Evolutionary conservation across 2,888 invertebrate species (phyloP).

Genomic region (Drosophila neotestacea): DNA sequence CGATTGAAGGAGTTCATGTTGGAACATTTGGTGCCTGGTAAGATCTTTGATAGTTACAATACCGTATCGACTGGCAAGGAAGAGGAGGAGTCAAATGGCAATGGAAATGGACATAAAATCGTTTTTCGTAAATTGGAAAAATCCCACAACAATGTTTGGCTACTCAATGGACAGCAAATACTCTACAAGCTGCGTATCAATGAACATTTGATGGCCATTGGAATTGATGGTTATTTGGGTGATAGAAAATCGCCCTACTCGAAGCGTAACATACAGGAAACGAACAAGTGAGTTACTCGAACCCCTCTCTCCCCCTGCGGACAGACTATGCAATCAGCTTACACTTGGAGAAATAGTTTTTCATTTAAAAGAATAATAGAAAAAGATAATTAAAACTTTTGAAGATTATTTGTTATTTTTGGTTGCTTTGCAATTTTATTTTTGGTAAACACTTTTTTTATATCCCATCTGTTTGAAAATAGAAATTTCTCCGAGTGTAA

Average conservation of each 20-base stretch:
- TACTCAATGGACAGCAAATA: constrained; percentile 84
- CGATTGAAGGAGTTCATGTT: constrained; percentile 87
- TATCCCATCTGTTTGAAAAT: not conserved
- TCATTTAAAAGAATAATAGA: not conserved
- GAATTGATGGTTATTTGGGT: constrained; percentile 85
- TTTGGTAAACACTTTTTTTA: not conserved
- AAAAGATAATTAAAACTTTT: not conserved
- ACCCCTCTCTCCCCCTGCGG: not conserved
- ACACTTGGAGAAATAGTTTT: constrained; percentile 35
- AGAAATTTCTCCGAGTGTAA: constrained; percentile 51
- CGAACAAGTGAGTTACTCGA: constrained; percentile 82
- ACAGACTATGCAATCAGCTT: constrained; percentile 23
- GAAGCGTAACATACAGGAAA: constrained; percentile 85
- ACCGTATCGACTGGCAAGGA: constrained; percentile 79
- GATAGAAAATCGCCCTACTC: constrained; percentile 85
- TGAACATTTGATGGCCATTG: constrained; percentile 84
- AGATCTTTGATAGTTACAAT: constrained; percentile 85
- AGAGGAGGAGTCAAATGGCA: constrained; percentile 85
- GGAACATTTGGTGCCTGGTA: constrained; percentile 88
- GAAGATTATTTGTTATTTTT: not conserved
- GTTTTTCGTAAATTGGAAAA: constrained; percentile 85
- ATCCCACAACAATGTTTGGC: constrained; percentile 84
- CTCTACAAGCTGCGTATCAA: constrained; percentile 84
- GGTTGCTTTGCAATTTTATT: not conserved
- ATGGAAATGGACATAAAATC: constrained; percentile 85